Conservation (phyloP, 2,113 vertebrate species). For the Apaloderma vittatum region DNA sequence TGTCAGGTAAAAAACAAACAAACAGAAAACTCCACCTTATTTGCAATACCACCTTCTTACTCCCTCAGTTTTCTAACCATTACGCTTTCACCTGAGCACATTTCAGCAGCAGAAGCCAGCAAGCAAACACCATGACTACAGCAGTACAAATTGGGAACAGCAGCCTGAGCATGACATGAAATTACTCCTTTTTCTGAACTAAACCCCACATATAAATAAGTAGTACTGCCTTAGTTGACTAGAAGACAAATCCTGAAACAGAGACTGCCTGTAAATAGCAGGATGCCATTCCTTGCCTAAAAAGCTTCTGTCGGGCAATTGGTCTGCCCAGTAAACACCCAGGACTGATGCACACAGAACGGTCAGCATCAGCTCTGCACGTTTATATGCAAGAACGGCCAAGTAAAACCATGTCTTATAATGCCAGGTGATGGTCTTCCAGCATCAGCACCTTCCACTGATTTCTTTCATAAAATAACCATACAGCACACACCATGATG, state of each 20-base stretch:
- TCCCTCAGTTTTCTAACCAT: not conserved
- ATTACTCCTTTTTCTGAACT: not conserved
- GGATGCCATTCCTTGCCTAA: not conserved
- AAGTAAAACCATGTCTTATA: not conserved
- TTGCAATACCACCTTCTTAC: not conserved
- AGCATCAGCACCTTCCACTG: not conserved
- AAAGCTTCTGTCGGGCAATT: not conserved
- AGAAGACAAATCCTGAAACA: not conserved
- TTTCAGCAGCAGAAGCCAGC: not conserved
- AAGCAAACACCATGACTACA: not conserved
- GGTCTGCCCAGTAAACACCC: not conserved
- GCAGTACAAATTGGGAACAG: not conserved
- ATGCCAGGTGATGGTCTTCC: not conserved
- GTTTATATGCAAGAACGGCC: not conserved
- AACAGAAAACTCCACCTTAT: not conserved
- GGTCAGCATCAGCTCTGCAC: not conserved
- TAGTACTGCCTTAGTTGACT: not conserved
- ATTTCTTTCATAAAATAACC: not conserved
- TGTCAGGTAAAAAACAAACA: not conserved
- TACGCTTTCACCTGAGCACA: not conserved
- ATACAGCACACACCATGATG: not conserved
- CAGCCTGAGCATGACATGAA: accelerated
- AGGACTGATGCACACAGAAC: not conserved
- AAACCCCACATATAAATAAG: not conserved
- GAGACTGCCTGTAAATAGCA: not conserved